Base-by-base conservation (phyloP, 2,797 vertebrate genomes). In the Babyrousa celebensis region DNA sequence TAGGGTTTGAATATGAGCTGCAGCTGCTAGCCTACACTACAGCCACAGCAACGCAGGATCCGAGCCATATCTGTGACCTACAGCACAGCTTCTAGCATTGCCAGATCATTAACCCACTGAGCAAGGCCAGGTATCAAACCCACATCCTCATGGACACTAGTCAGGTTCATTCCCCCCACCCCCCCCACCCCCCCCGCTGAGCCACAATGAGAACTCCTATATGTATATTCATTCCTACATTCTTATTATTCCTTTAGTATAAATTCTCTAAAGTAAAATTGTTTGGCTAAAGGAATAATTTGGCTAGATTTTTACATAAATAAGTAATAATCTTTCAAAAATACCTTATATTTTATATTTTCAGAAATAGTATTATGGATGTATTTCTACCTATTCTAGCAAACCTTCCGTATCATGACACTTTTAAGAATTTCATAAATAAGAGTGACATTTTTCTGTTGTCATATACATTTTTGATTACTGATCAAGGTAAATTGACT, bases 241-340 rank as follows among this genome's bases (percentile, higher is more conserved):
- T 91, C 87, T 80, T 36, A 85, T 65, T 80, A 77, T 93, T 40
- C 25, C 14, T 9, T 29, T 29, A 58, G 16, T 65, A 43, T 36
- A 86, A n/a, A 65, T 80, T 77, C 27, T 52, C 27, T 80, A 54
- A 85, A 79, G 6, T 25, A 60, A 89, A 78, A 56, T 29, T 67
- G 72, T 72, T 52, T 93, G 21, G 56, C n/a, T 78, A 56, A 43
- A 91, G 6, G 16, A 79, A 85, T 21, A 62, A n/a, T 93, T 83
- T 84, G 82, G 52, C 16, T 70, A 36, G 12, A 58, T 89, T 75
- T 94, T 85, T 36, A 56, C 23, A 72, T 18, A 67, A 79, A 40
- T 43, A n/a, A 43, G 14, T 62, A 85, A 48, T 70, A 27, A 71
- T 20, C 27, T 75, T 89, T 21, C 1, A 67, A 67, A 68, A 58